These are phyloP conservation scores for Leptinotarsa undecemlineata DNA, from an alignment of 1,140 invertebrate genomes.

Conservation along the genomic window DNA sequence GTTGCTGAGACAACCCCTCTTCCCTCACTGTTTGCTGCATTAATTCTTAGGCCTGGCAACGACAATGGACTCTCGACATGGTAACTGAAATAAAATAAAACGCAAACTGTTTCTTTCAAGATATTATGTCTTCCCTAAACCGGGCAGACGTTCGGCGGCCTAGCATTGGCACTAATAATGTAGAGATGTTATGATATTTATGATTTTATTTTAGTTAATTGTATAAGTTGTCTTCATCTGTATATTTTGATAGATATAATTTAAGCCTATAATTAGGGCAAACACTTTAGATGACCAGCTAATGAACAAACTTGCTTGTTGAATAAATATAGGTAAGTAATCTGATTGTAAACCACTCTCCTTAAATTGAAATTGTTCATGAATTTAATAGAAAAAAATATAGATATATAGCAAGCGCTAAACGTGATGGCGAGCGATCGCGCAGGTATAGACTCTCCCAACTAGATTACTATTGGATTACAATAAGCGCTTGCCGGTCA, in stretches of 20 bases:
- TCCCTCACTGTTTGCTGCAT: constrained; percentile 58
- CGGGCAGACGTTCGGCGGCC: constrained; percentile 46
- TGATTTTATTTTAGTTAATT: constrained; percentile 39
- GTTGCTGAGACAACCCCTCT: constrained; percentile 47
- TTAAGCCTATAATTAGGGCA: constrained; percentile 12
- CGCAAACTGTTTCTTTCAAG: constrained; percentile 43
- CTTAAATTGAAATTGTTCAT: background rate
- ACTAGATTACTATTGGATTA: too few relatives aligned
- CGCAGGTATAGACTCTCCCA: too few relatives aligned
- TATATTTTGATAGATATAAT: constrained; percentile 32
- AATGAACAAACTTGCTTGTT: background rate
- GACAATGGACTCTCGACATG: constrained; percentile 54
- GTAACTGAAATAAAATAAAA: constrained; percentile 47
- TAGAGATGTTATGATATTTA: constrained; percentile 51
- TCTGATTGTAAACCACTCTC: background rate
- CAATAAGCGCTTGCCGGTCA: too few relatives aligned
- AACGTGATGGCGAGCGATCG: too few relatives aligned
- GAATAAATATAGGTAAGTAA: background rate
- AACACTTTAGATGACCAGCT: constrained; percentile 4
- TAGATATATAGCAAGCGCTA: too few relatives aligned
- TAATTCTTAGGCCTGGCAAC: constrained; percentile 55
- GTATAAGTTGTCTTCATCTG: constrained; percentile 36
- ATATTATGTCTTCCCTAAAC: constrained; percentile 44
- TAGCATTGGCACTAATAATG: constrained; percentile 48
- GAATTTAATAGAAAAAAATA: too few relatives aligned